phyloP scores from a whole-genome alignment of 37 sponge, comb jelly and placozoan species.

The Theonella swinhoei region DNA sequence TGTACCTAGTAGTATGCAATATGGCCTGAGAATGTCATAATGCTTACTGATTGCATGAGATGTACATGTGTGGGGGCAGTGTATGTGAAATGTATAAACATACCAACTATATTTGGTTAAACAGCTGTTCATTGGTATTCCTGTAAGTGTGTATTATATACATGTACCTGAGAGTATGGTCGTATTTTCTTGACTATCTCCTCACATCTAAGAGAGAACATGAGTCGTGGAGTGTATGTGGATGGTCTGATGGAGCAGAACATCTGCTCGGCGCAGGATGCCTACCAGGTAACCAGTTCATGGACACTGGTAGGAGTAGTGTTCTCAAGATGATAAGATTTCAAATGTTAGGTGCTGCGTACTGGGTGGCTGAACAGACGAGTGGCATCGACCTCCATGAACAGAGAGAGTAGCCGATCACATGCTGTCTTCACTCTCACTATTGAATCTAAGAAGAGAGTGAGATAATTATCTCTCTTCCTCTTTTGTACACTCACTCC shows the following conservation, averaged over 20 bases:
- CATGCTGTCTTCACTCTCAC: conserved; percentile 90
- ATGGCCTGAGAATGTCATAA: too few relatives aligned
- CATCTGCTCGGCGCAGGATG: conserved; percentile 72
- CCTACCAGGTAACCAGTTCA: conserved; percentile 54
- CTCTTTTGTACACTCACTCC: too few relatives aligned
- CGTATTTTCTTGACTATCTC: background rate
- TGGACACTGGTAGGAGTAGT: background rate
- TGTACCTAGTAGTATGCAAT: too few relatives aligned
- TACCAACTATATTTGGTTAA: too few relatives aligned
- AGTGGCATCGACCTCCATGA: conserved; percentile 91
- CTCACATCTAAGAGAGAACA: conserved; percentile 81
- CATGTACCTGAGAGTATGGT: too few relatives aligned
- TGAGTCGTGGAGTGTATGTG: conserved; percentile 85
- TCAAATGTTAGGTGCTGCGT: conserved; percentile 50
- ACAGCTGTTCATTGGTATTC: too few relatives aligned
- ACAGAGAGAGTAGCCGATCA: conserved; percentile 89
- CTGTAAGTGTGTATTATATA: too few relatives aligned
- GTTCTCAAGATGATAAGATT: background rate
- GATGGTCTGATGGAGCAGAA: conserved; percentile 75
- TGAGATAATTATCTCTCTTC: background rate
- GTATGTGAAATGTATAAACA: too few relatives aligned
- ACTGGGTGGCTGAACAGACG: conserved; percentile 78
- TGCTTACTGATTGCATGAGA: too few relatives aligned
- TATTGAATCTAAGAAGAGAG: conserved; percentile 83
- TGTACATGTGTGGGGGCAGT: too few relatives aligned